phyloP scores from a whole-genome alignment of 1,140 invertebrate species.

The Steinernema feltiae region DNA sequence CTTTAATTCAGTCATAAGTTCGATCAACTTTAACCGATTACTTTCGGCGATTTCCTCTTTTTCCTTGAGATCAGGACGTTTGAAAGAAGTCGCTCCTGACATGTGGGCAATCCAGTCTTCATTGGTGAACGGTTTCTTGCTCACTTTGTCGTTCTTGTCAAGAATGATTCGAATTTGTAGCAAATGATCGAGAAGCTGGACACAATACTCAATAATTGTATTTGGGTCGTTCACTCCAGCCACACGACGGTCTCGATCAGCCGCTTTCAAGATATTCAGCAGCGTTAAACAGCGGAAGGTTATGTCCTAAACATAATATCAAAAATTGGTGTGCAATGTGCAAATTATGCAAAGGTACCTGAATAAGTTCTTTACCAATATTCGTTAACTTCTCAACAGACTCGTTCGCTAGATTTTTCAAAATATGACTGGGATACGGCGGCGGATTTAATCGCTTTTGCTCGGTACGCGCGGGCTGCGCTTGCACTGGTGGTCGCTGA shows the following conservation, averaged over 20 bases:
- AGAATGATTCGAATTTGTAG: not conserved
- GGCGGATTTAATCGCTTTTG: not conserved
- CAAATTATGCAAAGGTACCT: not conserved
- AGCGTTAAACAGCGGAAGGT: not conserved
- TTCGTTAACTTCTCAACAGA: not conserved
- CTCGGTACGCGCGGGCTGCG: not conserved
- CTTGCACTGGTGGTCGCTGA: not conserved
- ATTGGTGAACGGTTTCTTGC: not conserved
- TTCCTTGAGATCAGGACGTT: not conserved
- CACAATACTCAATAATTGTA: not conserved
- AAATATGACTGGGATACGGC: not conserved
- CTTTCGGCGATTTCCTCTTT: not conserved
- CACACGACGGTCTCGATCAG: not conserved
- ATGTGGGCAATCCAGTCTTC: not conserved
- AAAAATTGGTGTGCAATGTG: not conserved
- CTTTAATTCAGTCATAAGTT: not conserved
- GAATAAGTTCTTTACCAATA: not conserved
- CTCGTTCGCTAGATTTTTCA: not conserved
- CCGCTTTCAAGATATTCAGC: not conserved
- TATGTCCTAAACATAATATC: not conserved
- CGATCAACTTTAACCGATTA: not conserved
- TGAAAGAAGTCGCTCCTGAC: not conserved
- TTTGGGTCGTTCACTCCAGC: not conserved
- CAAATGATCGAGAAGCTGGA: not conserved
- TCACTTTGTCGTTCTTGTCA: not conserved